These are phyloP conservation scores for Cottoperca gobio DNA, from an alignment of 2,797 vertebrate species.

Conservation along the genomic window DNA sequence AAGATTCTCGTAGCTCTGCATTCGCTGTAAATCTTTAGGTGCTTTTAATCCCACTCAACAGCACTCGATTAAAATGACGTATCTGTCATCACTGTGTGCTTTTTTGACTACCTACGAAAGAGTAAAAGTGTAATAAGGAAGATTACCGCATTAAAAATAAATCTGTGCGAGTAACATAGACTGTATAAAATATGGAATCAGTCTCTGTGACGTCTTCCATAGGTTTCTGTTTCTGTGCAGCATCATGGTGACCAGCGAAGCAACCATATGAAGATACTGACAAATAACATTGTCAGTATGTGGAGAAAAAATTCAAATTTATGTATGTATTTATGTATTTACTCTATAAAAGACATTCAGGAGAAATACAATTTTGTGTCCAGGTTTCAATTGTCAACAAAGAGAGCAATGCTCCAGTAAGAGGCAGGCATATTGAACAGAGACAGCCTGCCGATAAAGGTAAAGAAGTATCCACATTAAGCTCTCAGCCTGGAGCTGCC, in stretches of 20 bases:
- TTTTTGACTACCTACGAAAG: slow-evolving; percentile 9
- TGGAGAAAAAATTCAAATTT: too few species aligned
- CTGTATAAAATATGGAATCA: too few species aligned
- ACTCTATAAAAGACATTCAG: not conserved
- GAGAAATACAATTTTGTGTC: not conserved
- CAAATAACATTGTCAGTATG: not conserved
- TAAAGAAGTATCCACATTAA: slow-evolving; percentile 18
- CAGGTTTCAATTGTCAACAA: slow-evolving; percentile 7
- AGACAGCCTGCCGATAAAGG: slow-evolving; percentile 13
- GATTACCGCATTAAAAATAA: not conserved
- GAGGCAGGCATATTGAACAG: slow-evolving; percentile 9
- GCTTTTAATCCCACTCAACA: slow-evolving; percentile 48
- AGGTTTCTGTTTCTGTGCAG: too few species aligned
- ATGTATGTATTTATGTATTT: too few species aligned
- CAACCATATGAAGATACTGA: not conserved
- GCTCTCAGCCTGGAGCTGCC: slow-evolving; percentile 40
- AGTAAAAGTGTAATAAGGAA: not conserved
- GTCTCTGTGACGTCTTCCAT: too few species aligned
- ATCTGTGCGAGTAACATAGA: too few species aligned
- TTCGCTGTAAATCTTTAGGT: slow-evolving; percentile 48
- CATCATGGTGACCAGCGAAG: too few species aligned
- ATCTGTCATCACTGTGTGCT: slow-evolving; percentile 27
- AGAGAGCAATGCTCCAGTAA: not conserved
- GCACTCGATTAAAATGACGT: slow-evolving; percentile 56
- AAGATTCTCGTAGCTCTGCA: slow-evolving; percentile 12